Conservation (phyloP, 2,797 vertebrate species). For the Crenichthys baileyi region DNA sequence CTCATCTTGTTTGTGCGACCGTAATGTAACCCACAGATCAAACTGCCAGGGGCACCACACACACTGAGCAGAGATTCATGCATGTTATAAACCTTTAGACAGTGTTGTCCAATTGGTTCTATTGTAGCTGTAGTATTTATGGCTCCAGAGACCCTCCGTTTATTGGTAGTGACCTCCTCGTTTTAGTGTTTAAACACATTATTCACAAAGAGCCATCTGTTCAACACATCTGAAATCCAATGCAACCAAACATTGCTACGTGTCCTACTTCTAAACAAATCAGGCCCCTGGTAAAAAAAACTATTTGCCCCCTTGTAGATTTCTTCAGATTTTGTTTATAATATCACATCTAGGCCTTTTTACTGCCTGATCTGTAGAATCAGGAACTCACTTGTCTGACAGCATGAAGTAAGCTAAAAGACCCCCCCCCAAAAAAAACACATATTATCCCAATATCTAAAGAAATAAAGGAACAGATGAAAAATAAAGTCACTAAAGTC, state of each 20-base stretch:
- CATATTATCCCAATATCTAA: no score
- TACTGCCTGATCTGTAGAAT: no score
- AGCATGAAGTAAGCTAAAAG: no score
- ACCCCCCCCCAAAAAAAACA: no score
- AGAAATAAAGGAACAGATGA: no score
- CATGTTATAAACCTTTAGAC: not conserved
- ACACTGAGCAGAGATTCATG: not conserved
- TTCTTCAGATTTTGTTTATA: not conserved
- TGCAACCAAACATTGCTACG: not conserved
- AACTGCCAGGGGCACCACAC: not conserved
- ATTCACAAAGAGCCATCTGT: not conserved
- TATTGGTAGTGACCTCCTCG: not conserved
- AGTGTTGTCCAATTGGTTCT: not conserved
- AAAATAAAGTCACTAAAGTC: no score
- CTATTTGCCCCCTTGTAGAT: not conserved
- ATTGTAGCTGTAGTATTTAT: slow-evolving; percentile 1
- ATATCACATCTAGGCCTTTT: no score
- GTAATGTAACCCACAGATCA: not conserved
- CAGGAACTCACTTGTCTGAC: no score
- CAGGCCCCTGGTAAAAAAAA: not conserved
- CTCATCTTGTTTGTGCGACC: not conserved
- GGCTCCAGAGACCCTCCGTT: not conserved
- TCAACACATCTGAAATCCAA: not conserved
- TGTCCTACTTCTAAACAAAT: not conserved
- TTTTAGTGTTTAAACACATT: not conserved